Evolutionary conservation across 2,797 vertebrate genomes (phyloP), one percentile per base, ranked within the genome.

Genomic region (Diceros bicornis): DNA sequence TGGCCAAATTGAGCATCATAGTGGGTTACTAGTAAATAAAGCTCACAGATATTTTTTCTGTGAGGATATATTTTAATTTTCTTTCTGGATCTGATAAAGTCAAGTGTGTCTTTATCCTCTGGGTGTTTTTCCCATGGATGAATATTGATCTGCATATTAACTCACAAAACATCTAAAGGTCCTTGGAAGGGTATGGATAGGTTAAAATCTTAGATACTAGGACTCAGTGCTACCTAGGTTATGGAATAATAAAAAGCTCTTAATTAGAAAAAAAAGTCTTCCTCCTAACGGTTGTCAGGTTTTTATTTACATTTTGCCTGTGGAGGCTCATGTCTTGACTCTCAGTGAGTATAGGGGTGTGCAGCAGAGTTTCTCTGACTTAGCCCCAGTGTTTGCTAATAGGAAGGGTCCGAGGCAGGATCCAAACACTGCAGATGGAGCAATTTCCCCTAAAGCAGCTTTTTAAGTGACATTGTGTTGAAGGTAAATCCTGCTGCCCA

Each of bases 21-120:
- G 69, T 97, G 93, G 23, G 74, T 7, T 95, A 75, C 17, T 87
- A 93, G 41, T 95, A 94, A 96, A 96, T 81, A 93, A 37, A 87
- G 25, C 59, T 84, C 75, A 69, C 71, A 94, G 83, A 64, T 97
- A 89, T 94, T 85, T 78, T 64, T 94, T 96, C n/a, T 93, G 55
- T 97, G 61, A 97, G 32, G 47, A 18, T 17, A 29, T 57, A 10
- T 50, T 59, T 69, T 97, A 94, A 97, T 97, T 97, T 96, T 32
- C 50, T 96, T 83, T 88, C 11, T 93, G 95, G 32, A 32, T 75
- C 17, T 97, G 55, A 95, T 44, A 75, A 44, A 94, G 74, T 32
- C 6, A n/a, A 81, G 16, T 79, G 2, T 91, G 23, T 64, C n/a
- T 79, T 74, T 72, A 61, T 89, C 44, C 44, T 92, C 18, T 72